Evolutionary conservation across 2,888 invertebrate genomes (phyloP).

Genomic region (Polydrusus tereticollis): DNA sequence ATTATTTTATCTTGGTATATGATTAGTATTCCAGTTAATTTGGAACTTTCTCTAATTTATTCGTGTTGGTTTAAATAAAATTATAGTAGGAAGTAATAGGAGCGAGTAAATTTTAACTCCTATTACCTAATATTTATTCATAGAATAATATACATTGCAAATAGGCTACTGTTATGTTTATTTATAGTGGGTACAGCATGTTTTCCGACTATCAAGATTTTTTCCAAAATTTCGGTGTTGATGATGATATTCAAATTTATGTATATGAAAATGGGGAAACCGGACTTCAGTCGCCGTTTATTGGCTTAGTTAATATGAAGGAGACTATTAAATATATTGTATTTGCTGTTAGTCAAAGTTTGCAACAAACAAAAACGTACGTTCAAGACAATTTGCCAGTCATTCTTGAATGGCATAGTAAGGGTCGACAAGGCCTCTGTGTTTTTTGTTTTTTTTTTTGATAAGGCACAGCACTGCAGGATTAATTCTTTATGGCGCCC

Average conservation of each 20-base stretch:
- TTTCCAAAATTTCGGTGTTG: background rate
- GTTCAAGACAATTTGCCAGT: no score
- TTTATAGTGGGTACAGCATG: background rate
- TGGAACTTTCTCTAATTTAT: no score
- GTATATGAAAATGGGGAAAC: background rate
- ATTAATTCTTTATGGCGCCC: no score
- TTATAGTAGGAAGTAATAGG: no score
- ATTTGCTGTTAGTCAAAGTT: background rate
- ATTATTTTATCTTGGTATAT: no score
- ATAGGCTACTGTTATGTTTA: background rate
- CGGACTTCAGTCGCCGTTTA: background rate
- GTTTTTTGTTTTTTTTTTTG: no score
- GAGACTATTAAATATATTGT: background rate
- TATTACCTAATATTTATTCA: background rate
- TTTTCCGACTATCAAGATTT: background rate
- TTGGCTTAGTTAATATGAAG: background rate
- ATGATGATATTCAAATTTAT: background rate
- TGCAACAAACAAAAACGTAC: no score
- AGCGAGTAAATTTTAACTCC: background rate
- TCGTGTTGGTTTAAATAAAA: no score
- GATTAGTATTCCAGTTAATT: no score
- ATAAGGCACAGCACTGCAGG: no score
- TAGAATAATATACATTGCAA: background rate
- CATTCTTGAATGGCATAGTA: no score
- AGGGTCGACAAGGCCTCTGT: no score